These are phyloP conservation scores for Fistularia tabacaria DNA, from an alignment of 2,797 vertebrate genomes.

Conservation along the genomic window DNA sequence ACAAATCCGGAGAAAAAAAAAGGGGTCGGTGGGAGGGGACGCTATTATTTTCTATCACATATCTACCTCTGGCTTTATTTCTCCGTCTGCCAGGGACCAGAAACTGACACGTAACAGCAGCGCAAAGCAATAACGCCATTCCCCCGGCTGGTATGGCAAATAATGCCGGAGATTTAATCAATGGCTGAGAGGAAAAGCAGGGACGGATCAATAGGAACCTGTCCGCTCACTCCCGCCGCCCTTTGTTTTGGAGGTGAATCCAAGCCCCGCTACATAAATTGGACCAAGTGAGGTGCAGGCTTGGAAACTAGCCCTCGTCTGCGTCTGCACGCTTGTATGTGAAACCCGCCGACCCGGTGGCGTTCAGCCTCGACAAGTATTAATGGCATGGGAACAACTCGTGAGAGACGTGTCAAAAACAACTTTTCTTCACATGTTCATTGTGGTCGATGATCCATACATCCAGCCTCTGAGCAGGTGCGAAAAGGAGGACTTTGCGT, in stretches of 20 bases:
- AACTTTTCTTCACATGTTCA: too few species aligned
- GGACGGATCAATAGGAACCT: constrained; percentile 70
- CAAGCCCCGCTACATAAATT: constrained; percentile 67
- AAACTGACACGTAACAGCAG: constrained; percentile 59
- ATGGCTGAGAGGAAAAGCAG: constrained; percentile 67
- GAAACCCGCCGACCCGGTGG: constrained; percentile 50
- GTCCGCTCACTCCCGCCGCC: constrained; percentile 63
- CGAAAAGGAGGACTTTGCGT: neutral
- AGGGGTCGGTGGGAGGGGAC: constrained; percentile 3
- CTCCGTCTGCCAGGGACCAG: constrained; percentile 28
- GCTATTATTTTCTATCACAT: constrained; percentile 57
- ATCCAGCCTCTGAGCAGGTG: too few species aligned
- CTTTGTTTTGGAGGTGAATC: constrained; percentile 68
- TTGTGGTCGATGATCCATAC: too few species aligned
- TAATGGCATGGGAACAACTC: neutral
- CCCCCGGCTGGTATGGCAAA: constrained; percentile 62
- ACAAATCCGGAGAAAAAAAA: constrained; percentile 45
- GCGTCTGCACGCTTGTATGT: constrained; percentile 50
- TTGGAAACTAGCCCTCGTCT: constrained; percentile 60
- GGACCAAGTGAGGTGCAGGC: constrained; percentile 72
- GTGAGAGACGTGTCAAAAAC: too few species aligned
- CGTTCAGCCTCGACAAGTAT: constrained; percentile 13
- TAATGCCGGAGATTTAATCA: constrained; percentile 74
- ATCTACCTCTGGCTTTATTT: constrained; percentile 58
- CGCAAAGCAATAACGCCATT: constrained; percentile 61